Evolutionary conservation across 1,140 invertebrate genomes (phyloP), one percentile per base, ranked within the genome.

Genomic region (Lepidurus couesii): DNA sequence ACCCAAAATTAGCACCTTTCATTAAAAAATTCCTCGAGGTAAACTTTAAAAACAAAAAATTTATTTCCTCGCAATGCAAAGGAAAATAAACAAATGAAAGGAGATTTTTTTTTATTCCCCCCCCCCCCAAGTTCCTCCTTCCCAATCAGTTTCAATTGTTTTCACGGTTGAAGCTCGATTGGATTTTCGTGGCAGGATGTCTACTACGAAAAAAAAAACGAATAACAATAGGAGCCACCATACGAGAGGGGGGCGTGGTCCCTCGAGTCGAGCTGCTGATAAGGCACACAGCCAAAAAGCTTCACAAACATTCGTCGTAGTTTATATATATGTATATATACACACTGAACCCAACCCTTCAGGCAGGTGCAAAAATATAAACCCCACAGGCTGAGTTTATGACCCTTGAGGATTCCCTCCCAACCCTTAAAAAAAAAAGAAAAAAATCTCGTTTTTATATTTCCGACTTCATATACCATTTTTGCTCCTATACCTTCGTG

Each of bases 81-180:
- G 16, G 21, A 65, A 65, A 9, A 65, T 13, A 65, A 65, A 65
- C 53, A 65, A 65, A 65, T 65, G 53, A 65, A 21, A 65, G 8
- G 1, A 65, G 21, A 65, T n/a, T 65, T 21, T 6, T 13, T 10
- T 7, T 7, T 11, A 0, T 21, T 7, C 0, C 9, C 9, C 6
- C n/a, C 53, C 0, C 9, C 9, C 6, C n/a, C 53, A 9, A 13
- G 16, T 7, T 21, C 13, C 53, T 21, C 53, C 21, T 65, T 16
- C 53, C 53, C 53, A 65, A 65, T 65, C 53, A 65, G 53, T 65
- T 65, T 13, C 53, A 65, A 65, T 65, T 65, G 53, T 65, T 65
- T 65, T 65, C 53, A 65, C 53, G 53, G 53, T 65, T n/a, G 53
- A 21, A 21, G 53, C 53, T 65, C 13, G 53, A 13, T 21, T 65